Evolutionary conservation across 2,797 vertebrate species (phyloP).

Genomic region (Carduelis carduelis): DNA sequence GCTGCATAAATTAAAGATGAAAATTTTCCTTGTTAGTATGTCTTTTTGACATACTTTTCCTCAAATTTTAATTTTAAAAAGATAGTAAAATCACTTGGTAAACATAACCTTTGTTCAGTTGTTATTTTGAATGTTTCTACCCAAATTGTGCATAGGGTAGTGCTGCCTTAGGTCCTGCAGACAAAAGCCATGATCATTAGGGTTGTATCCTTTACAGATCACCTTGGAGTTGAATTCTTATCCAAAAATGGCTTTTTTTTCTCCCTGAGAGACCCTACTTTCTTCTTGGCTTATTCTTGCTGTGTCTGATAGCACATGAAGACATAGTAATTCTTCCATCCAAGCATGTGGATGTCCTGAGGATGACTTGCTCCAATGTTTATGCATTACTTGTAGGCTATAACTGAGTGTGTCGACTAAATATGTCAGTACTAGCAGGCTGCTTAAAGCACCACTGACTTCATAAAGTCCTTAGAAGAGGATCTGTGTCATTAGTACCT

Average conservation of each 20-base stretch:
- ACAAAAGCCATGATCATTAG: not conserved
- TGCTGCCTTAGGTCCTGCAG: not conserved
- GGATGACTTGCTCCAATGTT: not conserved
- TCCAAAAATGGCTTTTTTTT: not conserved
- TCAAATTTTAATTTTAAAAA: not conserved
- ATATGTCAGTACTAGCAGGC: not conserved
- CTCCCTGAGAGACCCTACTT: not conserved
- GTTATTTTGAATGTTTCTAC: not conserved
- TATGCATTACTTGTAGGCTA: not conserved
- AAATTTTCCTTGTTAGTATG: not conserved
- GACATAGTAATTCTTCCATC: not conserved
- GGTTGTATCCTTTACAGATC: fast-evolving
- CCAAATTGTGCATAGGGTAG: too few species aligned
- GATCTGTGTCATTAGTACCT: not conserved
- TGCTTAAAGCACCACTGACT: not conserved
- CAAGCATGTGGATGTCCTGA: not conserved
- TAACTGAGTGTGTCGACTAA: not conserved
- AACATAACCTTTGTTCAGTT: not conserved
- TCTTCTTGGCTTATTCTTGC: not conserved
- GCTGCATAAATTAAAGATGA: not conserved
- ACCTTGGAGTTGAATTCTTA: not conserved
- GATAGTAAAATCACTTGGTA: not conserved
- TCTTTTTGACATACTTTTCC: not conserved
- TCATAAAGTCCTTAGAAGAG: not conserved
- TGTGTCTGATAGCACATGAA: not conserved